Evolutionary conservation across 2,888 invertebrate species (phyloP), one percentile per base, ranked within the genome.

Genomic region (Papilio demoleus): DNA sequence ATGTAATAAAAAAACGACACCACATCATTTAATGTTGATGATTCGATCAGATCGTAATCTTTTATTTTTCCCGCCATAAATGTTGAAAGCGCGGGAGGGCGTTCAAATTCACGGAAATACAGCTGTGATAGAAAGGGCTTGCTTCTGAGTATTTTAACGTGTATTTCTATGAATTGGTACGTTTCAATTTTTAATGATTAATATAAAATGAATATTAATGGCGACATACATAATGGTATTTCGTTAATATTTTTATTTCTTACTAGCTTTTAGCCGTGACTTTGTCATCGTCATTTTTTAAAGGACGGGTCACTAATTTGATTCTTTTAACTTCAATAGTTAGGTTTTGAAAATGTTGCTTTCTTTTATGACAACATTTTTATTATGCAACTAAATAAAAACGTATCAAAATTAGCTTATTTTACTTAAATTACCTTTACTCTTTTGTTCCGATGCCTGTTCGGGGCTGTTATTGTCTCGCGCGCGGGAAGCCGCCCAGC

Each of bases 391-490:
- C n/a, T n/a, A n/a, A n/a, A n/a, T n/a, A n/a, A n/a, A n/a, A n/a
- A n/a, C n/a, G n/a, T n/a, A n/a, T n/a, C n/a, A n/a, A n/a, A n/a
- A n/a, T n/a, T n/a, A n/a, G n/a, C n/a, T n/a, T n/a, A 6, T 4
- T 31, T 31, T 11, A 38, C 14, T 11, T 22, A 11, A 4, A 4
- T 4, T 70, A 92, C 92, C 91, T 90, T 91, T 90, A 67, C 78
- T 86, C 74, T 88, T 91, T 62, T 86, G 87, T 58, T 92, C 92
- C 14, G 76, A 82, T 5, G 82, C 71, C 68, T 88, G 89, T 36
- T 93, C 93, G 6, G 93, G 93, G 72, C 91, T 93, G 71, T 92
- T 90, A 38, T 86, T 87, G 68, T 93, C 93, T 50, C 84, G 79
- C 36, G 88, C 89, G 27, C 88, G 77, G 0, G 92, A 91, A 0